Evolutionary conservation across 2,888 invertebrate species (phyloP), one percentile per base, ranked within the genome.

Genomic region (Lasiommata megera): DNA sequence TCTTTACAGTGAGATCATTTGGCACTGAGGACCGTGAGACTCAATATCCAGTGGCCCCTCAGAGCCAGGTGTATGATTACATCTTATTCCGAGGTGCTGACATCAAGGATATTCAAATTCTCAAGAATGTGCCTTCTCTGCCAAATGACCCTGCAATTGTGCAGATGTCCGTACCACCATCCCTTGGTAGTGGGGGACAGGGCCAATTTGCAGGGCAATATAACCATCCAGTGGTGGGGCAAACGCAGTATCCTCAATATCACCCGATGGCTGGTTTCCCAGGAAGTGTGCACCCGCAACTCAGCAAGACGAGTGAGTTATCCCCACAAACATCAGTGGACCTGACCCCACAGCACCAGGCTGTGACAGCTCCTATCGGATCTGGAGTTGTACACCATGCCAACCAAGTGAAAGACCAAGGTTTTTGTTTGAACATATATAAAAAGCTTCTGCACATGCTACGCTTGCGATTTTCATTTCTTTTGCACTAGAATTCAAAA

Each of bases 121-220:
- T 99, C 61, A 97, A 96, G 87, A 96, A 95, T 92, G 95, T 94
- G 54, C 94, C 95, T 66, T 94, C 96, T 53, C 92, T 97, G 77
- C 96, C 97, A 64, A 98, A 98, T 90, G 99, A 99, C 92, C 99
- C 99, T 60, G 99, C 99, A 62, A 99, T 99, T 87, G 98, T 99
- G 91, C 94, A 96, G 92, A 94, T 95, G 88, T 96, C 96, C 63
- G 94, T 95, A 74, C 95, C 94, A 38, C 95, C 95, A 41, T 93
- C 94, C 50, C 90, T 94, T 76, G 93, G 92, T 6, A 91, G 92
- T 70, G 92, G 80, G 72, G 94, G 93, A 74, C 93, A 90, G 0
- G 88, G 88, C 62, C 95, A 94, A 77, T 93, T 93, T 65, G 77
- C 86, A 8, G 90, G 88, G 37, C 94, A 93, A 75, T 95, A 94